Evolutionary conservation across 2,888 invertebrate species (phyloP), one percentile per base, ranked within the genome.

Genomic region (Platycnemis pennipes): DNA sequence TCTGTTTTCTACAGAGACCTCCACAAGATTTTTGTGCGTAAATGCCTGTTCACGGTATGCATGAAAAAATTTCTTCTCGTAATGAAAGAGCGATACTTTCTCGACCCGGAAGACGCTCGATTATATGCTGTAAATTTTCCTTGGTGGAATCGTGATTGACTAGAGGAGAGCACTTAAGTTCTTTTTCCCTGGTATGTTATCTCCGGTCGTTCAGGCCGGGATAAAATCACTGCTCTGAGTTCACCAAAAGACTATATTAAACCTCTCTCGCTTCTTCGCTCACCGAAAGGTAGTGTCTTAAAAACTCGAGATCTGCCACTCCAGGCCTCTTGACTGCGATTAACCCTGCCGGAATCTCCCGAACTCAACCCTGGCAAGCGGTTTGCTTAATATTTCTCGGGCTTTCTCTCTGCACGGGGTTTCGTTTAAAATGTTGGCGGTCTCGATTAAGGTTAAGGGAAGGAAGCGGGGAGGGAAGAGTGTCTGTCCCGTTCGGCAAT

Each of bases 381-480:
- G 31, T 77, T 37, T 77, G 31, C 77, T 77, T 37, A 37, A 77
- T 77, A 77, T 77, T 77, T 77, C 37, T 77, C 77, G 37, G n/a
- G 31, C 31, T 37, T 77, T 77, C 37, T 13, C 77, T 31, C 77
- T 37, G 11, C 37, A 77, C 77, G 77, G 77, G n/a, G 77, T 37
- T 31, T 77, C 77, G 37, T 77, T 77, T 26, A 37, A 77, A 69
- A 77, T 77, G 77, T 77, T 77, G 77, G 77, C 77, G 77, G 77
- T 77, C 77, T 77, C 77, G 77, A 77, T 77, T 77, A 77, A 77
- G 77, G 77, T 77, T 77, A 37, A 37, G 77, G 31, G 77, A 77
- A 16, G 77, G 31, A 37, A 13, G 1, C 13, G 37, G 16, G 77
- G 11, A 37, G 37, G 77, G 77, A 77, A 63, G 19, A 63, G 63